A percentile compares a stretch with the other conserved stretches of the same genome.
phyloP scores from a whole-genome alignment of 2,113 vertebrate genomes.

The Trematomus loennbergii region DNA sequence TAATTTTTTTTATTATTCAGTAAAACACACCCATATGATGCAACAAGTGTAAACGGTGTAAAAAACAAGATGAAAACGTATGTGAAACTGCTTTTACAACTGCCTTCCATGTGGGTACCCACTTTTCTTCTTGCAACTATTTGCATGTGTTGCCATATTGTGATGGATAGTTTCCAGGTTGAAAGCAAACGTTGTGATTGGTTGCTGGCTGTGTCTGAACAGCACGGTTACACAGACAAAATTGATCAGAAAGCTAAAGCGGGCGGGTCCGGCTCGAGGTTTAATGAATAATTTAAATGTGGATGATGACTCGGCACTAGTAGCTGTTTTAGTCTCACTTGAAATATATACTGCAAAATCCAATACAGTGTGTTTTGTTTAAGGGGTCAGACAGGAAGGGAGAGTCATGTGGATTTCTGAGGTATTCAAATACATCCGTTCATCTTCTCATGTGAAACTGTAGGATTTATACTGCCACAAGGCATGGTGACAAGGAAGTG shows the following conservation, averaged over 20 bases:
- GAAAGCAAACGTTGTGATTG: constrained; percentile 60
- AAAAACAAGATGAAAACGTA: too few relatives aligned
- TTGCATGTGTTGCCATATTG: constrained; percentile 16
- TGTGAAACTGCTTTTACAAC: too few relatives aligned
- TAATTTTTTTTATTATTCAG: too few relatives aligned
- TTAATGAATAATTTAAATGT: constrained; percentile 83
- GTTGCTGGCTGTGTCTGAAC: constrained; percentile 40
- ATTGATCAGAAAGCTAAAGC: constrained; percentile 74
- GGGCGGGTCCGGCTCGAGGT: constrained; percentile 38
- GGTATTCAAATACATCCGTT: constrained; percentile 10
- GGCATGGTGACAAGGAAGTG: neutral
- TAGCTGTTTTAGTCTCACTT: constrained; percentile 15
- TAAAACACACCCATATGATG: too few relatives aligned
- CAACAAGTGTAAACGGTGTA: too few relatives aligned
- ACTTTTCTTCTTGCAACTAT: constrained; percentile 13
- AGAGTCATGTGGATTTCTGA: constrained; percentile 19
- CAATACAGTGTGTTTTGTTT: constrained; percentile 52
- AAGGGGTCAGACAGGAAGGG: constrained; percentile 12
- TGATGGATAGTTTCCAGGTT: constrained; percentile 70
- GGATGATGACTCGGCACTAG: constrained; percentile 76
- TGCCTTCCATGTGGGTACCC: neutral
- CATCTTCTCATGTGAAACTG: neutral
- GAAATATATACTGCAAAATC: constrained; percentile 55
- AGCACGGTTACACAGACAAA: constrained; percentile 37
- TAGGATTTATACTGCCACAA: neutral